These are phyloP conservation scores for Conus ventricosus DNA, from an alignment of 1,140 invertebrate species.

Conservation along the genomic window DNA sequence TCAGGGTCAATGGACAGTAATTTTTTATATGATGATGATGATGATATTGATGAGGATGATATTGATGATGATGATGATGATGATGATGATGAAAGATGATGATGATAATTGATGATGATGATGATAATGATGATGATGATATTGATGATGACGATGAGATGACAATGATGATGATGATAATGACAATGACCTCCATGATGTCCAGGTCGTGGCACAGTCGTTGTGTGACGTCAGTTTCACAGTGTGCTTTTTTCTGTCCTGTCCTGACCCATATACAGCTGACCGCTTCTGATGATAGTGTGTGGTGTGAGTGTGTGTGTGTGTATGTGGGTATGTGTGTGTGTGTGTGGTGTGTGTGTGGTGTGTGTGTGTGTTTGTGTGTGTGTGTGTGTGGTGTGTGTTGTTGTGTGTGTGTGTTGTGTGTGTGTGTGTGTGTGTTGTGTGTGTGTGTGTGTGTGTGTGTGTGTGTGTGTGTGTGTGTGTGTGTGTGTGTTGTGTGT, in stretches of 20 bases:
- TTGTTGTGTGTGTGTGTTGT: too few relatives aligned
- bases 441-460: too few relatives aligned
- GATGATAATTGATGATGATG: constrained; percentile 11
- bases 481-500: too few relatives aligned
- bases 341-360: too few relatives aligned
- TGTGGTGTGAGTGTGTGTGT: too few relatives aligned
- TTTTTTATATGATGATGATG: not conserved
- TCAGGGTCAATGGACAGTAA: not conserved
- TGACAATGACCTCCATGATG: not conserved
- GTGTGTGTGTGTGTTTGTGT: too few relatives aligned
- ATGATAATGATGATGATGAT: not conserved
- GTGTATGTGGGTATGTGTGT: too few relatives aligned
- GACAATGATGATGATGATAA: not conserved
- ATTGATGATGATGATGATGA: not conserved
- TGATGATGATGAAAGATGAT: not conserved
- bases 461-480: too few relatives aligned
- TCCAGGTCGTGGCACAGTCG: constrained; percentile 63
- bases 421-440: too few relatives aligned
- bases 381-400: too few relatives aligned
- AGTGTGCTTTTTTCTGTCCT: constrained; percentile 75
- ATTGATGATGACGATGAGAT: too few relatives aligned
- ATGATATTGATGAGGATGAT: not conserved
- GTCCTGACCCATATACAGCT: constrained; percentile 73
- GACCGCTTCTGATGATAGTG: constrained; percentile 72
- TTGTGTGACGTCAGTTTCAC: constrained; percentile 68